Conservation (phyloP, 2,888 invertebrate genomes). For the Hypena proboscidalis region DNA sequence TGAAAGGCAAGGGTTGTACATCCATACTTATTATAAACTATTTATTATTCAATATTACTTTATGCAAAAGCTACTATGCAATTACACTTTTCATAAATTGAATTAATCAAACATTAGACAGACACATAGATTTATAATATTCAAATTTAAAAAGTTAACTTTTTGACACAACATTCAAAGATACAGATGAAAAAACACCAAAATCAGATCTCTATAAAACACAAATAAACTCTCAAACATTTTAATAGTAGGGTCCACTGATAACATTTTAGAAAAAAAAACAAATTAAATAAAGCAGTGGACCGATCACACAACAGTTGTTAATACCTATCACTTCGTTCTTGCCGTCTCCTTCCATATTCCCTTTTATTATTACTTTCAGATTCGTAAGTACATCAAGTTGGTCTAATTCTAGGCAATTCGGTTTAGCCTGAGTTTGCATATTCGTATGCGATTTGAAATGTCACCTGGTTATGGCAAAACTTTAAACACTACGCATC, state of each 20-base stretch:
- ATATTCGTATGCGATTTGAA: conserved; percentile 22
- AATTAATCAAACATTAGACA: conserved; percentile 45
- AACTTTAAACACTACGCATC: conserved; percentile 5
- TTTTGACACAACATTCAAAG: conserved; percentile 38
- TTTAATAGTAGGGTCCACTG: conserved; percentile 43
- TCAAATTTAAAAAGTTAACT: conserved; percentile 17
- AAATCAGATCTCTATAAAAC: conserved; percentile 52
- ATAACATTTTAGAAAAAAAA: conserved; percentile 22
- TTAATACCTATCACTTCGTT: conserved; percentile 51
- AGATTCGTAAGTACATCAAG: conserved; percentile 81
- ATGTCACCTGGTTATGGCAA: conserved; percentile 16
- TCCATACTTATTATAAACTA: conserved; percentile 44
- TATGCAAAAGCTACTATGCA: conserved; percentile 59
- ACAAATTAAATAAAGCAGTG: conserved; percentile 41
- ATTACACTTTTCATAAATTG: conserved; percentile 45
- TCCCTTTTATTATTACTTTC: conserved; percentile 71
- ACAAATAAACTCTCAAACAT: conserved; percentile 62
- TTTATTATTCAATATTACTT: conserved; percentile 26
- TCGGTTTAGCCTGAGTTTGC: conserved; percentile 60
- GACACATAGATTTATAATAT: conserved; percentile 29
- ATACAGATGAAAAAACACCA: conserved; percentile 18
- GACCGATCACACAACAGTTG: conserved; percentile 60
- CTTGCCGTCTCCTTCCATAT: conserved; percentile 57
- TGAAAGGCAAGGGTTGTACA: conserved; percentile 66
- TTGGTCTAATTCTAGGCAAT: conserved; percentile 79